Conservation (phyloP, 2,888 invertebrate species). For the Dioctria rufipes region DNA sequence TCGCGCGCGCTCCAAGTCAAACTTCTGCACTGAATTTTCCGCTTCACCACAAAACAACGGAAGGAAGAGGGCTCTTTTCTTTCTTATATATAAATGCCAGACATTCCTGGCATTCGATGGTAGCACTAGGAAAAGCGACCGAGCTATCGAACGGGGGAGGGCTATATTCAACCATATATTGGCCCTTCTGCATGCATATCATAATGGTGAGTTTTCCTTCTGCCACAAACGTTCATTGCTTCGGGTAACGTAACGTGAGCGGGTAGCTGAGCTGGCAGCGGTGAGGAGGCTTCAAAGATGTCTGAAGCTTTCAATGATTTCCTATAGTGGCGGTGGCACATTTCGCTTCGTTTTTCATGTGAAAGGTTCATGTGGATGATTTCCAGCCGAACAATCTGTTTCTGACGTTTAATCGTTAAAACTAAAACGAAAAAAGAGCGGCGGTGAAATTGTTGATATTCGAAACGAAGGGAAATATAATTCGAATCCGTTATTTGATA, state of each 20-base stretch:
- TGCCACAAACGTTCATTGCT: slow-evolving; percentile 30
- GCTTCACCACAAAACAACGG: slow-evolving; percentile 52
- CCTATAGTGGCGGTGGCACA: slow-evolving; percentile 20
- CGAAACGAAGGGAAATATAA: background rate
- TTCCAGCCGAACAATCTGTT: slow-evolving; percentile 43
- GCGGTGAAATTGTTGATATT: too few species aligned
- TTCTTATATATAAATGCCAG: slow-evolving; percentile 17
- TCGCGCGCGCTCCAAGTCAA: slow-evolving; percentile 52
- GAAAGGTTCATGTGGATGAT: slow-evolving; percentile 30
- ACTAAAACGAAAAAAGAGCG: background rate
- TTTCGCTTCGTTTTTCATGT: slow-evolving; percentile 1
- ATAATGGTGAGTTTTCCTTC: slow-evolving; percentile 25
- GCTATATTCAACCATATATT: background rate
- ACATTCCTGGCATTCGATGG: slow-evolving; percentile 51
- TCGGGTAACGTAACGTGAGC: slow-evolving; percentile 13
- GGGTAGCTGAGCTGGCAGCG: background rate
- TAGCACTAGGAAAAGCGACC: background rate
- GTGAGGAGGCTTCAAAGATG: slow-evolving; percentile 21
- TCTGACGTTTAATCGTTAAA: slow-evolving; percentile 59
- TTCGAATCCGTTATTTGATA: background rate
- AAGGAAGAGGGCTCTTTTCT: slow-evolving; percentile 15
- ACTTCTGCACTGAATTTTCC: slow-evolving; percentile 58
- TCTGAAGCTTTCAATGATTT: slow-evolving; percentile 43
- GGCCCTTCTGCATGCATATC: slow-evolving; percentile 27
- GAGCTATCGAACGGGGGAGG: slow-evolving; percentile 2